Evolutionary conservation across 2,113 vertebrate species (phyloP).

Genomic region (Manacus vitellinus): DNA sequence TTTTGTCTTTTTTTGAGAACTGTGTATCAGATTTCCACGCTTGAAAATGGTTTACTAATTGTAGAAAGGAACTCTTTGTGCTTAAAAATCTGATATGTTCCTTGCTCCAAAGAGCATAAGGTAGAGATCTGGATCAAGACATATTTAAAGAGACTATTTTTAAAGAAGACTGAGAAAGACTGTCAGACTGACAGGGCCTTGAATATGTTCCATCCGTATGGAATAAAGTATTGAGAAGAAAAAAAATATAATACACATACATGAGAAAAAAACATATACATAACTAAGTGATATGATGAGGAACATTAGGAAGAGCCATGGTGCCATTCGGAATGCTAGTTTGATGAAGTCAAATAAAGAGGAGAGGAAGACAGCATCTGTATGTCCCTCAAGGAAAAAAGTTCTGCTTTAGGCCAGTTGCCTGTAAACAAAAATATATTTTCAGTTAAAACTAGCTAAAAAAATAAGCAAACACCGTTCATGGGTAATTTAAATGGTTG

Average conservation of each 20-base stretch:
- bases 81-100: not conserved
- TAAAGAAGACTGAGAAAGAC: constrained; percentile 51
- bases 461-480: not conserved
- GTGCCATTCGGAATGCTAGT: not conserved
- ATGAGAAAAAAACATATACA: not conserved
- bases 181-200: constrained; percentile 32
- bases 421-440: not conserved
- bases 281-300: not conserved
- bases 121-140: constrained; percentile 52
- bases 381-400: not conserved
- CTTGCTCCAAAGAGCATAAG: constrained; percentile 41
- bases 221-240: not conserved
- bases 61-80: constrained; percentile 43
- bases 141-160: constrained; percentile 51
- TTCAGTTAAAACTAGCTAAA: not conserved
- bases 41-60: constrained; percentile 31
- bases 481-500: not conserved
- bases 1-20: not conserved
- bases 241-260: not conserved
- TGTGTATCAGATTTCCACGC: not conserved
- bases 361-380: not conserved
- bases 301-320: not conserved
- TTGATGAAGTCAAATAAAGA: not conserved
- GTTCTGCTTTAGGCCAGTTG: not conserved
- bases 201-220: not conserved